Conservation (phyloP, 2,888 invertebrate genomes). For the Trichogramma dendrolimi region DNA sequence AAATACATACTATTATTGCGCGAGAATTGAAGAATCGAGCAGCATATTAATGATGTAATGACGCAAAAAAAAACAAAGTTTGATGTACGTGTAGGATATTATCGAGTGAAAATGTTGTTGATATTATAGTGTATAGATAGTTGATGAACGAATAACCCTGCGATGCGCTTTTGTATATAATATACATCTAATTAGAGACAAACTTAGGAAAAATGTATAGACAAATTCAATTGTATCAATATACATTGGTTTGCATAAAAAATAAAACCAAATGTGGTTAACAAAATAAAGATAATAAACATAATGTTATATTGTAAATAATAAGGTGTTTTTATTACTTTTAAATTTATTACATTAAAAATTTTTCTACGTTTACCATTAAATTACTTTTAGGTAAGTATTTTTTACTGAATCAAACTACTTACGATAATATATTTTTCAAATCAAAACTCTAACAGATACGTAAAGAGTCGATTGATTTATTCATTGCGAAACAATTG, state of each 20-base stretch:
- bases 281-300: constrained; percentile 47
- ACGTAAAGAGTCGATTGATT: too few relatives aligned
- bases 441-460: too few relatives aligned
- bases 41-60: constrained; percentile 3
- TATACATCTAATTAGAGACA: constrained; percentile 28
- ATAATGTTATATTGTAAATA: constrained; percentile 47
- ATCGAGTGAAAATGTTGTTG: constrained; percentile 31
- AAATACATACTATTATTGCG: neutral
- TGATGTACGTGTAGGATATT: constrained; percentile 28
- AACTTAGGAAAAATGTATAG: constrained; percentile 43
- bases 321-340: neutral
- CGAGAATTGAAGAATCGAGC: constrained; percentile 7
- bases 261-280: constrained; percentile 43
- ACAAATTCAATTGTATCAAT: constrained; percentile 43
- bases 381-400: too few relatives aligned
- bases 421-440: too few relatives aligned
- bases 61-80: constrained; percentile 7
- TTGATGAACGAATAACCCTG: constrained; percentile 39
- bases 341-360: too few relatives aligned
- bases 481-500: too few relatives aligned
- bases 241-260: constrained; percentile 34
- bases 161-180: constrained; percentile 47
- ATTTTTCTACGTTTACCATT: too few relatives aligned
- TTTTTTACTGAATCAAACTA: too few relatives aligned
- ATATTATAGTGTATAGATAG: constrained; percentile 35